A percentile compares a stretch with the other conserved stretches of the same genome.
phyloP scores from a whole-genome alignment of 2,113 vertebrate species.

The Phylloscopus trochilus region DNA sequence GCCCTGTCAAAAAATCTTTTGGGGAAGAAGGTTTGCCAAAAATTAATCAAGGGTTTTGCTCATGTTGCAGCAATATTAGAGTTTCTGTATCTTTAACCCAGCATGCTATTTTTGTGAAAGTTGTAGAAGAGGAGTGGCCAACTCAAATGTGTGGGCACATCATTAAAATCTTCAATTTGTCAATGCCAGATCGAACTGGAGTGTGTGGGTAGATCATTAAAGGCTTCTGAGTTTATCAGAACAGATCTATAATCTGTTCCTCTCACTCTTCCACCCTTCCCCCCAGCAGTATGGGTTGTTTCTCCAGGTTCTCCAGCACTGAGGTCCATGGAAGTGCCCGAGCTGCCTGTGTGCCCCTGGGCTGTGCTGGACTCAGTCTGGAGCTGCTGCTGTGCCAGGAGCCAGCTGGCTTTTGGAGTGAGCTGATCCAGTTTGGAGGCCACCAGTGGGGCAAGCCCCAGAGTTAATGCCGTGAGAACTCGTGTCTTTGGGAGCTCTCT shows the following conservation, averaged over 20 bases:
- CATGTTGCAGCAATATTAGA: not conserved
- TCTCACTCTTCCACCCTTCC: slow-evolving; percentile 22
- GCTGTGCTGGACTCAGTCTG: not conserved
- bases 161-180: slow-evolving; percentile 64
- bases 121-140: slow-evolving; percentile 52
- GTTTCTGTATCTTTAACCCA: not conserved
- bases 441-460: not conserved
- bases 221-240: slow-evolving; percentile 55
- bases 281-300: not conserved
- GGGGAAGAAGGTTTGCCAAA: not conserved
- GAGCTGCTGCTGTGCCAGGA: not conserved
- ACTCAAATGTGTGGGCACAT: slow-evolving; percentile 45
- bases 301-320: not conserved
- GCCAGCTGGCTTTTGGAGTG: not conserved
- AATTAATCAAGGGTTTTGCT: not conserved
- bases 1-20: not conserved
- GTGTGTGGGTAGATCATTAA: slow-evolving; percentile 65
- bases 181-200: slow-evolving; percentile 61
- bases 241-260: slow-evolving; percentile 18
- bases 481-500: not conserved
- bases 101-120: slow-evolving; percentile 36
- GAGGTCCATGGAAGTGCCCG: not conserved
- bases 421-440: not conserved
- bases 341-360: not conserved
- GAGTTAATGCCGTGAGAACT: not conserved